A percentile compares a stretch with the other conserved stretches of the same genome.
Conservation (phyloP, 2,888 invertebrate species). For the Cephonodes hylas region DNA sequence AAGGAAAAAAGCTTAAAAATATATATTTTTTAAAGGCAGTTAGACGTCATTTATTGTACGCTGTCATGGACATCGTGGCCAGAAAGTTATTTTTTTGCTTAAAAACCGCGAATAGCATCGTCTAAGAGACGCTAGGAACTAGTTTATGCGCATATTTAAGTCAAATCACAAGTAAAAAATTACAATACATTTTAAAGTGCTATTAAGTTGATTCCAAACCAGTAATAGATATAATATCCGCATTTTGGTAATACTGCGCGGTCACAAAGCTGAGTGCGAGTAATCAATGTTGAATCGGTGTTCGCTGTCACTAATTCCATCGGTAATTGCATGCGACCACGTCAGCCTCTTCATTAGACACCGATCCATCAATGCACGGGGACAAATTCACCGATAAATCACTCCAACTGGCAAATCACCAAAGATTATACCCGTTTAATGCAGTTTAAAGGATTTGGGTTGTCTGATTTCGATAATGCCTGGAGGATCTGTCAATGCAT, state of each 20-base stretch:
- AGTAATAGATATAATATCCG: not conserved
- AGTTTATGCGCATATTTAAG: no score
- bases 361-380: constrained; percentile 19
- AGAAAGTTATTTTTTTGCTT: no score
- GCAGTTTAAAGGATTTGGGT: not conserved
- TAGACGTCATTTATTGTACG: no score
- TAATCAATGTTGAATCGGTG: constrained; percentile 20
- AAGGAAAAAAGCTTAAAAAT: no score
- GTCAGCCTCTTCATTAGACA: constrained; percentile 40
- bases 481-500: no score
- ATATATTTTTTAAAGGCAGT: no score
- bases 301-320: constrained; percentile 22
- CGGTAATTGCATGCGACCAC: constrained; percentile 31
- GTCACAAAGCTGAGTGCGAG: constrained; percentile 12
- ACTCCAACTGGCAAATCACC: constrained; percentile 11
- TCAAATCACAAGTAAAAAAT: no score
- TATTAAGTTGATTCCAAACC: no score
- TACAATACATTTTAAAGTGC: no score
- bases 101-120: no score
- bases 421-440: not conserved
- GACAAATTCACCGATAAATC: constrained; percentile 19
- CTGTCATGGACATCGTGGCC: no score
- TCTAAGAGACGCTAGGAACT: no score
- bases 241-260: not conserved
- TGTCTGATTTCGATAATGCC: not conserved